Percentiles rank a stretch among this genome's conserved stretches.
These are phyloP conservation scores for Sylvia atricapilla DNA, from an alignment of 2,113 vertebrate species.

Conservation along the genomic window DNA sequence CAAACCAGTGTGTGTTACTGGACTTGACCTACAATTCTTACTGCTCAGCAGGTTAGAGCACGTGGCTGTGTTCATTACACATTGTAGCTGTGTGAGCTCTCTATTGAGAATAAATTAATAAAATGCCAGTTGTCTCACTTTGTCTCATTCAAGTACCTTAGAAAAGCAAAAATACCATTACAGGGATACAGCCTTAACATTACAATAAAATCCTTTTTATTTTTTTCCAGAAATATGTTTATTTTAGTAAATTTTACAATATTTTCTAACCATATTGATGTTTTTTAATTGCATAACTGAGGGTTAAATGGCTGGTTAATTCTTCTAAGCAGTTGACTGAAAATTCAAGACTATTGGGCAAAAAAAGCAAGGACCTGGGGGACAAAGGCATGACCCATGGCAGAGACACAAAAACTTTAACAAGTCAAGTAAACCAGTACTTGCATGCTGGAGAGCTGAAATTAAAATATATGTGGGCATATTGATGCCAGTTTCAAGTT, in stretches of 20 bases:
- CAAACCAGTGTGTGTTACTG: background rate
- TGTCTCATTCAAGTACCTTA: background rate
- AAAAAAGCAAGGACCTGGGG: background rate
- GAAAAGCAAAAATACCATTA: background rate
- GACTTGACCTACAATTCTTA: background rate
- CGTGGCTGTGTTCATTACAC: background rate
- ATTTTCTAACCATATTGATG: background rate
- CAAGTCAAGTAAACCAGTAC: accelerated
- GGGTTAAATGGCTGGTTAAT: background rate
- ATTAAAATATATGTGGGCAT: background rate
- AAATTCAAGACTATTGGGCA: background rate
- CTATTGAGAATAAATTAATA: background rate
- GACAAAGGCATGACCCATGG: background rate
- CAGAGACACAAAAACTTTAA: background rate
- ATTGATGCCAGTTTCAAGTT: background rate
- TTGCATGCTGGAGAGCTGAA: background rate
- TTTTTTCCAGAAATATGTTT: background rate
- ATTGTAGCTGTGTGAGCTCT: background rate
- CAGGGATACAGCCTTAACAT: background rate
- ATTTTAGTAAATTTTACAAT: background rate
- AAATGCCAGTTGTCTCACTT: background rate
- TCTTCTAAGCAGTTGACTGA: background rate
- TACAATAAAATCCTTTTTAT: background rate
- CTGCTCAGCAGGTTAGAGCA: background rate
- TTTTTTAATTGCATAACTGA: background rate